Evolutionary conservation across 2,797 vertebrate species (phyloP).

Genomic region (Aeoliscus strigatus): DNA sequence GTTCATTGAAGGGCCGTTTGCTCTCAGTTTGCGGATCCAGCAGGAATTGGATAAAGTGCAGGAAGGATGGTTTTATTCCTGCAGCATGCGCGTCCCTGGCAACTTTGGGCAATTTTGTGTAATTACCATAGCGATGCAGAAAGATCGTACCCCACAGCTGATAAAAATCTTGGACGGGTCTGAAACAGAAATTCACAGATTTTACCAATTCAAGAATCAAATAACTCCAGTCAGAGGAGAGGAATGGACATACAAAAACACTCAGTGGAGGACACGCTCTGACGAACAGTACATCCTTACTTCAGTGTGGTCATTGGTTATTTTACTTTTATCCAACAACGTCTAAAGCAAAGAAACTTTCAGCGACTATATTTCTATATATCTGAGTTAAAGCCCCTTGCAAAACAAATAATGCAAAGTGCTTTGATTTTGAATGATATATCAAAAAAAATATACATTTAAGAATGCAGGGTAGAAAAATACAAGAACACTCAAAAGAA

Average conservation of each 20-base stretch:
- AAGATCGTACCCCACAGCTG: constrained; percentile 80
- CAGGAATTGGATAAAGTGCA: constrained; percentile 88
- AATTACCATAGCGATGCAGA: constrained; percentile 79
- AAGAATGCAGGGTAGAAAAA: too few relatives aligned
- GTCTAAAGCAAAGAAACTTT: too few relatives aligned
- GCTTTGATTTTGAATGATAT: too few relatives aligned
- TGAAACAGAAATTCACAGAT: constrained; percentile 14
- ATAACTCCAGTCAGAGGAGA: background rate
- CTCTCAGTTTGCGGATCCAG: constrained; percentile 84
- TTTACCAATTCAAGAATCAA: constrained; percentile 7
- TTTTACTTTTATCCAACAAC: too few relatives aligned
- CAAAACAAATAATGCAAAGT: too few relatives aligned
- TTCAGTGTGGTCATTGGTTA: too few relatives aligned
- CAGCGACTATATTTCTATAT: too few relatives aligned
- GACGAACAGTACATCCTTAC: too few relatives aligned
- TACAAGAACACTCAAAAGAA: too few relatives aligned
- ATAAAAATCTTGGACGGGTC: constrained; percentile 88
- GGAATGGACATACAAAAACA: background rate
- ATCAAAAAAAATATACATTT: too few relatives aligned
- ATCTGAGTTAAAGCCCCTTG: too few relatives aligned
- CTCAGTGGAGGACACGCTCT: too few relatives aligned
- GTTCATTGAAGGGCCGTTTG: constrained; percentile 84
- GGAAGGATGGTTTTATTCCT: constrained; percentile 82
- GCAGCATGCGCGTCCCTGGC: constrained; percentile 80
- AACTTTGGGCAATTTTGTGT: constrained; percentile 71